A percentile compares a stretch with the other conserved stretches of the same genome.
Evolutionary conservation across 2,888 invertebrate genomes (phyloP).

Genomic region (Amblyteles armatorius): DNA sequence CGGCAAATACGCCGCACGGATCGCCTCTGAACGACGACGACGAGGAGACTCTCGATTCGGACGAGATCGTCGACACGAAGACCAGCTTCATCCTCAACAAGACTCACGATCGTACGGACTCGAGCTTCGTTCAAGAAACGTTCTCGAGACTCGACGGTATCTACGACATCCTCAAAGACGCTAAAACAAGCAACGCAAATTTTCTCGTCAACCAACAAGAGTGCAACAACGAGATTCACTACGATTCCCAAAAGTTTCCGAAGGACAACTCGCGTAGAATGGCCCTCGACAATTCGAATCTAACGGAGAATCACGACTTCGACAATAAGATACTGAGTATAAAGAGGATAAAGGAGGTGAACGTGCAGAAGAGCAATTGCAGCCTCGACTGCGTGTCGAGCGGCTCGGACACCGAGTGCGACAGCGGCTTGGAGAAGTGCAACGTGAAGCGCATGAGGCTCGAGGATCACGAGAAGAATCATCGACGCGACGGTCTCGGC

Average conservation of each 20-base stretch:
- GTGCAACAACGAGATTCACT: slow-evolving; percentile 85
- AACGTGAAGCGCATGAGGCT: slow-evolving; percentile 84
- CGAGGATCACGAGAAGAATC: slow-evolving; percentile 83
- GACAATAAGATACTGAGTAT: slow-evolving; percentile 83
- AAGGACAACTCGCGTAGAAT: slow-evolving; percentile 85
- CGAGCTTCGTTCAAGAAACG: slow-evolving; percentile 68
- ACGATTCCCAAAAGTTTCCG: slow-evolving; percentile 87
- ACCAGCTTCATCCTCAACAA: slow-evolving; percentile 80
- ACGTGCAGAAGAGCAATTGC: slow-evolving; percentile 81
- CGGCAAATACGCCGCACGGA: slow-evolving; percentile 80
- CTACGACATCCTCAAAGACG: slow-evolving; percentile 86
- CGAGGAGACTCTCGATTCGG: slow-evolving; percentile 80
- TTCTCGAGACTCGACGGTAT: slow-evolving; percentile 76
- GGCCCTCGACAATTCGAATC: slow-evolving; percentile 83
- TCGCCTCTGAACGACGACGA: slow-evolving; percentile 78
- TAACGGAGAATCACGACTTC: slow-evolving; percentile 84
- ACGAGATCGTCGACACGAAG: slow-evolving; percentile 79
- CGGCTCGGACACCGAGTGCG: slow-evolving; percentile 80
- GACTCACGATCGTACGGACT: slow-evolving; percentile 75
- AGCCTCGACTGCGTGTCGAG: slow-evolving; percentile 77
- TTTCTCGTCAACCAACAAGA: slow-evolving; percentile 84
- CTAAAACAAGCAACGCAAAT: slow-evolving; percentile 87
- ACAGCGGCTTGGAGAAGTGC: slow-evolving; percentile 81
- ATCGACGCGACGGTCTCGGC: slow-evolving; percentile 76
- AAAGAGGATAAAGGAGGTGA: slow-evolving; percentile 85